Base-by-base conservation (phyloP, 2,888 invertebrate genomes). In the Drosophila robusta region DNA sequence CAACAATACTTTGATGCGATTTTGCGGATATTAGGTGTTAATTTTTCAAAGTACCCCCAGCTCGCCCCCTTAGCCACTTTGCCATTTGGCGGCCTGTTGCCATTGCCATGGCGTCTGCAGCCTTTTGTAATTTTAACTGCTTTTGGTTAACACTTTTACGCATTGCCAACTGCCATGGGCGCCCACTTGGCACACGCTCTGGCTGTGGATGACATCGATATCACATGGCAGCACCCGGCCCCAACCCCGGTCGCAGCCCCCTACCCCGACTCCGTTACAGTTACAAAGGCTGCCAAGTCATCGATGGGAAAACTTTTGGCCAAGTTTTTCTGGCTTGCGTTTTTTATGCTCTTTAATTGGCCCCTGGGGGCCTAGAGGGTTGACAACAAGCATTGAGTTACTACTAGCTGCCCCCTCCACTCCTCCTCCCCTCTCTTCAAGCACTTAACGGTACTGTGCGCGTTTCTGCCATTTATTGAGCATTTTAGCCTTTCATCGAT, bases 11-110 rank as follows among this genome's bases (percentile, higher is more conserved):
- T 84, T 88, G 87, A 89, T 86, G 85, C 85, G 85, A 86, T 86
- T 86, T 86, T 89, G 84, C 89, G 89, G 89, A 86, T 86, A 86
- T 86, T 86, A 86, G 89, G 85, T 86, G 85, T 89, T 86, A 86
- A 86, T 86, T 86, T 89, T 88, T 83, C 83, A 83, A 87, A 83
- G 88, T 76, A 70, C 78, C 70, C 22, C 2, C 18, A 34, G 29
- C n/a, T 9, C 6, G 29, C 44, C 4, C 11, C 12, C 12, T 16
- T 0, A n/a, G 3, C 38, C 42, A 32, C 18, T 8, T 9, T 47
- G 9, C 41, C 42, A 57, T 49, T 61, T 61, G 51, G 60, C 58
- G 52, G 75, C 47, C 47, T 51, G 44, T 44, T 57, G 65, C 50
- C 68, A 85, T 83, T 87, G 80, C 86, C 80, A 80, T 86, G 80